Conservation (phyloP, 2,113 vertebrate species). For the Ptyas mucosa region DNA sequence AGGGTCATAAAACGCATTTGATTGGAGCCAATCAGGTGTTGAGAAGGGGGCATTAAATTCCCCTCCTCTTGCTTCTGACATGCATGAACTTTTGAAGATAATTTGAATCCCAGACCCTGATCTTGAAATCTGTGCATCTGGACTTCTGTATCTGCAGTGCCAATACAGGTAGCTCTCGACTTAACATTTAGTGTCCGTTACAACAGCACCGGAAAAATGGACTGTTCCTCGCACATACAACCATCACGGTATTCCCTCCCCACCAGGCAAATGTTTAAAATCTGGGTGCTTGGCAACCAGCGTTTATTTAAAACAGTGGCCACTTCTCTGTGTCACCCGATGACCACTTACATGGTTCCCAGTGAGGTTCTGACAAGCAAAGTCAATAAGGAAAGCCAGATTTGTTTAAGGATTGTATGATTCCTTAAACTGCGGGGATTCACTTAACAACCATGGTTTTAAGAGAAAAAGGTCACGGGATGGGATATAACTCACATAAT, state of each 20-base stretch:
- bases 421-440: neutral
- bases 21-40: no score
- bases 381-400: neutral
- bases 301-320: neutral
- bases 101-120: neutral
- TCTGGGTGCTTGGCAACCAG: neutral
- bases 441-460: neutral
- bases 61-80: neutral
- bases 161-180: neutral
- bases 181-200: neutral
- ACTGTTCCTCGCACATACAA: neutral
- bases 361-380: neutral
- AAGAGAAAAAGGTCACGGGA: neutral
- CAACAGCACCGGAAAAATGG: neutral
- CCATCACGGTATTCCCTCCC: no score
- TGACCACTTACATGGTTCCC: neutral
- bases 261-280: neutral
- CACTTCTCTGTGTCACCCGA: no score
- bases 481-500: neutral
- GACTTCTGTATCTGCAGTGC: neutral
- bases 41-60: neutral
- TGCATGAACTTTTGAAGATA: neutral
- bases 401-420: neutral
- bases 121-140: neutral
- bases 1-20: neutral